phyloP scores from a whole-genome alignment of 2,888 invertebrate species.

The Drosophila meridionalis region DNA sequence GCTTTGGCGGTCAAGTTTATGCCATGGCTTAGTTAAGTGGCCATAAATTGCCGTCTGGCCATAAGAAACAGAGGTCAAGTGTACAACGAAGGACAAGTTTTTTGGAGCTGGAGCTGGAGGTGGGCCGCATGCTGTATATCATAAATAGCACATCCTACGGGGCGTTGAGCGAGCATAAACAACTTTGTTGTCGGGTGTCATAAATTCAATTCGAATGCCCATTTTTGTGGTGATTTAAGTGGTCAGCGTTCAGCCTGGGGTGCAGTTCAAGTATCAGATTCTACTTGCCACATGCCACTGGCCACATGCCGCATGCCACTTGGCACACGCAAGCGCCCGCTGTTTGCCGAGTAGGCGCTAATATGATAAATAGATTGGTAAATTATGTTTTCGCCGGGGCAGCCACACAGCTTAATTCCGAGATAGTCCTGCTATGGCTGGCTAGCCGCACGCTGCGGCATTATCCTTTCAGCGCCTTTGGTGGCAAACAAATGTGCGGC shows the following conservation, averaged over 20 bases:
- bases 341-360: slow-evolving; percentile 66
- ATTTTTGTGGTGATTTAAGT: slow-evolving; percentile 79
- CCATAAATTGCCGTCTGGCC: slow-evolving; percentile 70
- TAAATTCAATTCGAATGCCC: slow-evolving; percentile 79
- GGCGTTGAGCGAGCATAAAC: slow-evolving; percentile 28
- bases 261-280: slow-evolving; percentile 25
- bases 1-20: slow-evolving; percentile 42
- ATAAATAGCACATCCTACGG: slow-evolving; percentile 68
- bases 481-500: slow-evolving; percentile 72
- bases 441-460: slow-evolving; percentile 56
- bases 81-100: background rate
- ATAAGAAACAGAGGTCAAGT: slow-evolving; percentile 55
- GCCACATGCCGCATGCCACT: slow-evolving; percentile 1
- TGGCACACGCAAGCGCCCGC: slow-evolving; percentile 32
- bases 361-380: slow-evolving; percentile 80
- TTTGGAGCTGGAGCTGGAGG: background rate
- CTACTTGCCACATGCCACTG: slow-evolving; percentile 2
- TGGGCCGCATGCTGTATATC: slow-evolving; percentile 18
- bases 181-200: slow-evolving; percentile 65
- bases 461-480: slow-evolving; percentile 63
- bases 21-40: slow-evolving; percentile 63
- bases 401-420: slow-evolving; percentile 64
- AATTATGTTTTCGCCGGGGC: slow-evolving; percentile 69
- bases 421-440: slow-evolving; percentile 16
- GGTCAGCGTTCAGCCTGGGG: slow-evolving; percentile 55